Base-by-base conservation (phyloP, 2,113 vertebrate genomes). In the Clarias macrocephalus region DNA sequence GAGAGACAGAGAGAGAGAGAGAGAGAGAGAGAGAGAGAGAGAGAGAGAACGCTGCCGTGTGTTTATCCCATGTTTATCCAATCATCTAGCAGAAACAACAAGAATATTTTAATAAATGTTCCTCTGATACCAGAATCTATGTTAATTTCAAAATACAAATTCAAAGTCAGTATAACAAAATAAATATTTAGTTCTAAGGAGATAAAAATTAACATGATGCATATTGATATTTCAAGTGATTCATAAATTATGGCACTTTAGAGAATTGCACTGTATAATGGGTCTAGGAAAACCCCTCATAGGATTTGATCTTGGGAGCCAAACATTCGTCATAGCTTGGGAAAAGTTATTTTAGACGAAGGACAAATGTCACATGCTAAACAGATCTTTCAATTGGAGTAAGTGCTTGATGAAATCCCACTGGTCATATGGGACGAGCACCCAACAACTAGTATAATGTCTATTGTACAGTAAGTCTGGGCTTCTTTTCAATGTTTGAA, bases 1-100 rank as follows among this genome's bases (percentile, higher is more conserved):
- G 25, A 56, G n/a, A 77, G 52, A 56, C 23, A 56, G 13, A 77
- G n/a, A 79, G 75, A 54, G 75, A 5, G 73, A 75, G 77, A 85
- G 85, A 72, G 84, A 56, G 42, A 52, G 23, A 52, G 48, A 52
- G 75, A 54, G 25, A 56, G n/a, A 77, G 52, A 56, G 48, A 56
- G 13, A 77, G n/a, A 79, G 75, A 54, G 54, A 80, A 52, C 18
- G 52, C 21, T 7, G 48, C 28, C 81, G 60, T 85, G 56, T 56
- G 70, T 85, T 68, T 85, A 79, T 68, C 52, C 33, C 52, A n/a
- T 77, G 76, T 80, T 30, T 57, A 60, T 80, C 81, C 57, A 75
- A 48, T 88, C 87, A 42, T 21, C 10, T 81, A 63, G 84, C 91
- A 89, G 90, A 77, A 87, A 72, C 63, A 84, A 91, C 93, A 94